These are phyloP conservation scores for Acropora yongei DNA, from an alignment of 64 coral and sea anemone species.

Conservation along the genomic window DNA sequence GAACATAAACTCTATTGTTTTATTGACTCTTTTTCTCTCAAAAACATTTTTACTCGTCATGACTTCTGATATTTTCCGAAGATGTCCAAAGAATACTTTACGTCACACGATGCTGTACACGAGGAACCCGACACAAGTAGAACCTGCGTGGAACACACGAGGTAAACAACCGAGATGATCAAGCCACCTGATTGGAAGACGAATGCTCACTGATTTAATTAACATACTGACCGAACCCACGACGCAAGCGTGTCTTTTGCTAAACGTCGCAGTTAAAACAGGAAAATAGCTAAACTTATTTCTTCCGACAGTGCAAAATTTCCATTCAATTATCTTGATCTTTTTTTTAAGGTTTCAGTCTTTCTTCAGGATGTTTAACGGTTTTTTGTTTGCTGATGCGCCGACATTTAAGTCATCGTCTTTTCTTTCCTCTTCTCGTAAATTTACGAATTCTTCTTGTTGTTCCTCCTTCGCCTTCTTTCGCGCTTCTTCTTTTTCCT, in stretches of 20 bases:
- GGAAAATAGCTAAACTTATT: not conserved
- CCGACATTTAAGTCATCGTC: not conserved
- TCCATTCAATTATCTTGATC: too few relatives aligned
- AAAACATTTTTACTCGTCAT: too few relatives aligned
- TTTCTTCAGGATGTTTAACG: not conserved
- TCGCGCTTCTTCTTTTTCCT: slow-evolving; percentile 18
- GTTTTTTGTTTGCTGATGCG: not conserved
- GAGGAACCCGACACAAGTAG: not conserved
- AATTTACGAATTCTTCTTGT: not conserved
- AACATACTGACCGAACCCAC: not conserved
- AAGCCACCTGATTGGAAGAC: too few relatives aligned
- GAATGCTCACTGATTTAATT: not conserved
- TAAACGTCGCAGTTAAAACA: too few relatives aligned
- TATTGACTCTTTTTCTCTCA: not conserved
- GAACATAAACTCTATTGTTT: too few relatives aligned
- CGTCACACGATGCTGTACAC: not conserved
- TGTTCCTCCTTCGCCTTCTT: not conserved
- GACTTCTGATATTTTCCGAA: too few relatives aligned
- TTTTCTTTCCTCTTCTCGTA: not conserved
- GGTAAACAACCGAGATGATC: not conserved
- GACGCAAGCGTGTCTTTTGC: not conserved
- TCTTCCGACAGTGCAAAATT: too few relatives aligned
- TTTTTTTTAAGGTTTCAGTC: not conserved
- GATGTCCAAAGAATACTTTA: not conserved
- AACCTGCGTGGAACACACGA: not conserved